Conservation (phyloP, 2,888 invertebrate species). For the Hemistola chrysoprasaria region DNA sequence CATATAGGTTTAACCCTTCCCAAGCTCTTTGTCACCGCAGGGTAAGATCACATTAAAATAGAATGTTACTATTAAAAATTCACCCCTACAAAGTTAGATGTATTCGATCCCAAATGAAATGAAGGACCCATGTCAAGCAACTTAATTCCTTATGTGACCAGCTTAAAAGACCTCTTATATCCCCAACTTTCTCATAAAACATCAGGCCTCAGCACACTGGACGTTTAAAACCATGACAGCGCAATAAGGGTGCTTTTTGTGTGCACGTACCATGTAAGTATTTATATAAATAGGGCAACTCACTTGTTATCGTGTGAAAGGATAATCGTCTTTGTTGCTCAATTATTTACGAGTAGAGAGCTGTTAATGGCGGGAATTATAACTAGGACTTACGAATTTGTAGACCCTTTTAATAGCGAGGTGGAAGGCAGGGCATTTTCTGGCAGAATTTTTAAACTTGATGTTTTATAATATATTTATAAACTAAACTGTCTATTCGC, state of each 20-base stretch:
- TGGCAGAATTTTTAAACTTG: slow-evolving; percentile 9
- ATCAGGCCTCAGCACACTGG: slow-evolving; percentile 2
- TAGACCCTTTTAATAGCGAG: no score
- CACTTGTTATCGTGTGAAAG: slow-evolving; percentile 11
- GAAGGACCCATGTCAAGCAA: slow-evolving; percentile 39
- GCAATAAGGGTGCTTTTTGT: slow-evolving; percentile 15
- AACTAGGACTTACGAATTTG: no score
- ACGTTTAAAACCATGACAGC: neutral
- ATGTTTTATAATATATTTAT: no score
- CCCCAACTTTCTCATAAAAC: neutral
- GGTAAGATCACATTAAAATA: slow-evolving; percentile 1
- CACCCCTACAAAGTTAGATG: slow-evolving; percentile 22
- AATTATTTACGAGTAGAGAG: neutral
- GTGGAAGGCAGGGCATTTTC: slow-evolving; percentile 12
- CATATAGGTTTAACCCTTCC: neutral
- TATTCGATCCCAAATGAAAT: slow-evolving; percentile 33
- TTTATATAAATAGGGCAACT: slow-evolving; percentile 9
- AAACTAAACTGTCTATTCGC: no score
- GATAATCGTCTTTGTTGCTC: slow-evolving; percentile 9
- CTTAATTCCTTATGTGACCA: slow-evolving; percentile 33
- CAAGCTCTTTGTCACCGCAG: neutral
- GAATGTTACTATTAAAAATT: slow-evolving; percentile 8
- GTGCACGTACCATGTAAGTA: slow-evolving; percentile 16
- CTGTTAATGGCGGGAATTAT: no score
- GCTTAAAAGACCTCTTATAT: slow-evolving; percentile 19